Conservation (phyloP, 2,113 vertebrate genomes). For the Actinemys pallida region DNA sequence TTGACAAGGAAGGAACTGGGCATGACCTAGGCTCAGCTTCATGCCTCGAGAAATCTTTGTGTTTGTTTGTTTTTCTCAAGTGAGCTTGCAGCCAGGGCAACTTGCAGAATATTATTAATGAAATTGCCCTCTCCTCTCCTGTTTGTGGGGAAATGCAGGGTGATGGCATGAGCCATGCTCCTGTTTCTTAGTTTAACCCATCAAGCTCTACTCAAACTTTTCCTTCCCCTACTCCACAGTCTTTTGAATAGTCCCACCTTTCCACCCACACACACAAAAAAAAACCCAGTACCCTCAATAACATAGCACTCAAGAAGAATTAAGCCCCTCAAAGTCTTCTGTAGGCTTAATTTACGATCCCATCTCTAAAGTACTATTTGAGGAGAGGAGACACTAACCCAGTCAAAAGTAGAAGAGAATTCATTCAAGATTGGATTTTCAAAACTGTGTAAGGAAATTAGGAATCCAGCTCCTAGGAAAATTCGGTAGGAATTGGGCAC, state of each 20-base stretch:
- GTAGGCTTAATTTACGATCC: neutral
- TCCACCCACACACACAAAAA: too few relatives aligned
- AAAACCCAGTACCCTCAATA: neutral
- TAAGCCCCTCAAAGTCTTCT: fast-evolving
- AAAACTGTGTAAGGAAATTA: neutral
- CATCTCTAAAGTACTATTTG: neutral
- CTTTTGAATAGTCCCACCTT: fast-evolving
- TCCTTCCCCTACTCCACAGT: neutral
- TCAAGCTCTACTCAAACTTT: neutral
- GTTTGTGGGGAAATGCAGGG: neutral
- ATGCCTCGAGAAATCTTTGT: neutral
- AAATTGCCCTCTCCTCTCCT: neutral
- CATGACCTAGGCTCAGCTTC: neutral
- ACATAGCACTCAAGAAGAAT: neutral
- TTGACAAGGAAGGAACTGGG: neutral
- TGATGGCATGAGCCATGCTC: neutral
- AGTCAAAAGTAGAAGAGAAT: neutral
- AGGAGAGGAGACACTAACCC: neutral
- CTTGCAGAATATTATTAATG: neutral
- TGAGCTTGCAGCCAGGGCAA: neutral
- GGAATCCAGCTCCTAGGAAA: neutral
- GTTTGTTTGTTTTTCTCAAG: neutral
- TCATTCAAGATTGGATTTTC: neutral
- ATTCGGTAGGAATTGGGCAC: neutral
- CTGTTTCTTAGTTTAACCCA: neutral